Conservation (phyloP, 2,888 invertebrate species). For the Didymodactylos carnosus region DNA sequence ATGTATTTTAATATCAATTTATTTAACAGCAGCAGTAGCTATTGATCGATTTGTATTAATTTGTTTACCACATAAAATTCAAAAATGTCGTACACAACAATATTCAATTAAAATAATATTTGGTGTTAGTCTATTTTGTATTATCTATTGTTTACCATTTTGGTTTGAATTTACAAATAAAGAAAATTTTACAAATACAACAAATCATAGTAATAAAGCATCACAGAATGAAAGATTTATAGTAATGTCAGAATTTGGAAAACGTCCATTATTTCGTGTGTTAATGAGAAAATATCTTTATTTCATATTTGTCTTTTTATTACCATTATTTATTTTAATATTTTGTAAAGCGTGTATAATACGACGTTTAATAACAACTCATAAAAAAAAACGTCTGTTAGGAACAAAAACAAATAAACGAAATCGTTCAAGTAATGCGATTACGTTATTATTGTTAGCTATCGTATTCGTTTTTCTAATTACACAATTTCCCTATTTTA, state of each 20-base stretch:
- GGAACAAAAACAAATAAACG: background rate
- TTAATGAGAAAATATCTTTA: background rate
- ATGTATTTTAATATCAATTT: background rate
- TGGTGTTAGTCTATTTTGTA: background rate
- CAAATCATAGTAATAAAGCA: too few relatives aligned
- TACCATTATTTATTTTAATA: background rate
- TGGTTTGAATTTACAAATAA: background rate
- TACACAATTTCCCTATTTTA: background rate
- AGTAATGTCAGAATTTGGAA: background rate
- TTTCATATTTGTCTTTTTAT: background rate
- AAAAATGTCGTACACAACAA: background rate
- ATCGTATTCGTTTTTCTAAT: background rate
- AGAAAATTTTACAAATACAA: background rate
- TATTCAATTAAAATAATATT: background rate
- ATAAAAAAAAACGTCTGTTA: background rate
- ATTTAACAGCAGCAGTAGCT: background rate
- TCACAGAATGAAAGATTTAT: too few relatives aligned
- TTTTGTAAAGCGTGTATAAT: background rate
- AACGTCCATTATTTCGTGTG: background rate
- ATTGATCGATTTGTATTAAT: background rate
- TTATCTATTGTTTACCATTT: background rate
- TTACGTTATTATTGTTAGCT: background rate
- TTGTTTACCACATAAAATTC: background rate
- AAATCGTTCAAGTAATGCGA: background rate
- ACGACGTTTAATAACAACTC: background rate